Evolutionary conservation across 2,888 invertebrate genomes (phyloP).

Genomic region (Apantesis nais): DNA sequence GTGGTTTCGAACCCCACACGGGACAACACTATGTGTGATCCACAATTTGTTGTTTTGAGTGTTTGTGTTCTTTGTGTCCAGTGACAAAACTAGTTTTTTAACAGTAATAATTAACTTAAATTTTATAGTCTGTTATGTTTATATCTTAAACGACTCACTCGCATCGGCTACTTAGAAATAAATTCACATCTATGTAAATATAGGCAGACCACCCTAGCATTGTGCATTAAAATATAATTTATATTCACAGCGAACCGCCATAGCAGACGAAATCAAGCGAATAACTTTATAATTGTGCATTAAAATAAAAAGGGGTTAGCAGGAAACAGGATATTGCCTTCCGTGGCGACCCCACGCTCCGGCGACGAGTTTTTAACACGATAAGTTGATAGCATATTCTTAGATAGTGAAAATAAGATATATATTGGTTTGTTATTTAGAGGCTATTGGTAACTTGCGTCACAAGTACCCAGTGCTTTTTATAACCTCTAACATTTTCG

Average conservation of each 20-base stretch:
- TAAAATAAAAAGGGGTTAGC: constrained; percentile 78
- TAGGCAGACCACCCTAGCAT: constrained; percentile 58
- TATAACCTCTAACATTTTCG: background rate
- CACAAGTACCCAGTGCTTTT: background rate
- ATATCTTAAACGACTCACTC: background rate
- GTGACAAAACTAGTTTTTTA: background rate
- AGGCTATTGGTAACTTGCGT: background rate
- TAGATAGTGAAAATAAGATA: constrained; percentile 22
- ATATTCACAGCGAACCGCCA: constrained; percentile 60
- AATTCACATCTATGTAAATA: constrained; percentile 20
- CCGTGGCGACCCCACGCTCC: constrained; percentile 75
- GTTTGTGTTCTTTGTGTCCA: no score
- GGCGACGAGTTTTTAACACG: constrained; percentile 50
- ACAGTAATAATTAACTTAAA: background rate
- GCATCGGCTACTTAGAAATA: background rate
- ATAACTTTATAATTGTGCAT: constrained; percentile 78
- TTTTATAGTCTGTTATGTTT: background rate
- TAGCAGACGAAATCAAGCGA: constrained; percentile 74
- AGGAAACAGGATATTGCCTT: constrained; percentile 82
- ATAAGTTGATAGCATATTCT: constrained; percentile 50
- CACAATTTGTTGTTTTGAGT: no score
- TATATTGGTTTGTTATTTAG: background rate
- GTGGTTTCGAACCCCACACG: no score
- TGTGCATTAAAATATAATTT: constrained; percentile 60
- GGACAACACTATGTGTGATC: no score